Evolutionary conservation across 2,113 vertebrate species (phyloP).

Genomic region (Actenoides lindsayi): DNA sequence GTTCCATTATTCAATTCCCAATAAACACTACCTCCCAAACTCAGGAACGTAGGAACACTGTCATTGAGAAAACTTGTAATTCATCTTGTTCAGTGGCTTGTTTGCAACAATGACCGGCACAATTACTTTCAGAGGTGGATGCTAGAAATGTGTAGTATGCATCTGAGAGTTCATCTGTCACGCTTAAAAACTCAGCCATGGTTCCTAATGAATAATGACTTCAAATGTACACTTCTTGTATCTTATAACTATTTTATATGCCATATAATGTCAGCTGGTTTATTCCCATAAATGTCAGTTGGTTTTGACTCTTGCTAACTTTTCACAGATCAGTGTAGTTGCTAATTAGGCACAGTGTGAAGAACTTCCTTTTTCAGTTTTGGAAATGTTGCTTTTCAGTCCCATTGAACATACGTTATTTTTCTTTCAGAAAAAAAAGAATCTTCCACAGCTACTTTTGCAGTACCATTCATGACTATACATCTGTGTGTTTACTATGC

Average conservation of each 20-base stretch:
- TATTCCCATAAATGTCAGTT: neutral
- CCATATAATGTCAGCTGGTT: too few relatives aligned
- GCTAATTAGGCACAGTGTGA: neutral
- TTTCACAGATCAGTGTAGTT: neutral
- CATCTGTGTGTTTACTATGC: neutral
- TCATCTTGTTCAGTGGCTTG: neutral
- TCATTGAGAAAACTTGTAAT: neutral
- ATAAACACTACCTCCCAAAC: neutral
- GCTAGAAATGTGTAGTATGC: neutral
- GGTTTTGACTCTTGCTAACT: neutral
- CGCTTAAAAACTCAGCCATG: accelerated
- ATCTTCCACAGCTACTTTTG: neutral
- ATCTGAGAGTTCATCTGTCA: neutral
- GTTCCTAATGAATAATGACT: neutral
- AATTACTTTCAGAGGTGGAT: neutral
- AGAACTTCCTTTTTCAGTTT: neutral
- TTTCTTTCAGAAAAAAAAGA: neutral
- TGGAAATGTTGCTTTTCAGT: neutral
- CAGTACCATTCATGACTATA: neutral
- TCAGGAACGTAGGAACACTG: neutral
- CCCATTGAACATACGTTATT: neutral
- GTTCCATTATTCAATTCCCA: neutral
- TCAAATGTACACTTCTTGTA: neutral
- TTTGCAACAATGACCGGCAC: neutral
- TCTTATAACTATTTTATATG: neutral